These are phyloP conservation scores for Drosophila colorata DNA, from an alignment of 2,888 invertebrate species.

Conservation along the genomic window DNA sequence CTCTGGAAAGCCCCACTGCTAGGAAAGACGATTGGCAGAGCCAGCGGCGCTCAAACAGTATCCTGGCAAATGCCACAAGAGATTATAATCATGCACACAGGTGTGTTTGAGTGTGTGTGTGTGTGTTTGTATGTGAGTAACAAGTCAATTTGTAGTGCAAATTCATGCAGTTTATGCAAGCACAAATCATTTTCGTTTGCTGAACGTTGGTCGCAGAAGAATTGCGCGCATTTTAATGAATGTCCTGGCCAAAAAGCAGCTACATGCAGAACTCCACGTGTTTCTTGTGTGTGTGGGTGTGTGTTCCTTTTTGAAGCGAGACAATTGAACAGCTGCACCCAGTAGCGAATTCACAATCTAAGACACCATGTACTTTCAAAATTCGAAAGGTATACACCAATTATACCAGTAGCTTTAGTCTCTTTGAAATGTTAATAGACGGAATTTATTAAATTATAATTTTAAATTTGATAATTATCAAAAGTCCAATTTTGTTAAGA, in stretches of 20 bases:
- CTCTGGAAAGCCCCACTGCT: not conserved
- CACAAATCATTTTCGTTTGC: constrained; percentile 61
- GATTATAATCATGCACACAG: constrained; percentile 43
- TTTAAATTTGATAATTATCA: too few species aligned
- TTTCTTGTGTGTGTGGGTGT: too few species aligned
- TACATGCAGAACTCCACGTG: not conserved
- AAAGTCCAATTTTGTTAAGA: too few species aligned
- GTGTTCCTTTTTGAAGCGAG: too few species aligned
- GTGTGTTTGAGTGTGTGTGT: constrained; percentile 27
- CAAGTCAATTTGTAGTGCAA: constrained; percentile 75
- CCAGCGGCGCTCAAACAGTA: constrained; percentile 2
- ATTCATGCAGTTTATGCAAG: constrained; percentile 58
- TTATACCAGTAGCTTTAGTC: too few species aligned
- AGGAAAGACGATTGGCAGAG: constrained; percentile 17
- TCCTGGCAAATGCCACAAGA: constrained; percentile 37
- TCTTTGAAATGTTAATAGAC: too few species aligned
- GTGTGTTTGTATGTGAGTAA: constrained; percentile 47
- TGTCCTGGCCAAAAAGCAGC: constrained; percentile 18
- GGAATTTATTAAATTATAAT: too few species aligned
- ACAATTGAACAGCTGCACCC: too few species aligned
- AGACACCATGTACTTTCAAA: too few species aligned
- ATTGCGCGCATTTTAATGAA: constrained; percentile 53
- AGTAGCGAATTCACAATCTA: too few species aligned
- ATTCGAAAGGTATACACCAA: too few species aligned
- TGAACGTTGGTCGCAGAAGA: constrained; percentile 11